Base-by-base conservation (phyloP, 2,113 vertebrate species). In the Andinoacara biseriatus region DNA sequence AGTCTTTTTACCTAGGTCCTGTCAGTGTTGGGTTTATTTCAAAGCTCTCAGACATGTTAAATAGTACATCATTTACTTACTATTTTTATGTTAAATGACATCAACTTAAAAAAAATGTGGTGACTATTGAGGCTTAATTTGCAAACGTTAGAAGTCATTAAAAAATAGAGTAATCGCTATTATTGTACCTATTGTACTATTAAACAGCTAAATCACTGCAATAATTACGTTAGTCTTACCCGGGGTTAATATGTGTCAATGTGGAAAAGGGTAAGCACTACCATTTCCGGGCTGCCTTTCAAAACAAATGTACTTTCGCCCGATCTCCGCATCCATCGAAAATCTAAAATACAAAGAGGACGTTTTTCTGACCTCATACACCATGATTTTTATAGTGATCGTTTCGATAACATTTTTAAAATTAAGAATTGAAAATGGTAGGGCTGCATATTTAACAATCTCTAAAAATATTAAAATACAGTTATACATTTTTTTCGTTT, bases 271-370 rank as follows among this genome's bases (percentile, higher is more conserved):
- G 67, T 72, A 20, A 54, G 46, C 0, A 26, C 10, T 31, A 17
- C 52, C 4, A 52, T 59, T 83, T 90, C 78, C 58, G n/a, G 0
- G 6, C 0, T 1, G 2, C 6, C 40, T 6, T 76, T 72, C 84
- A 89, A 85, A 87, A 78, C 88, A 91, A 91, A 80, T 46, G 20
- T 29, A 69, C 14, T 29, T 7, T 69, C 5, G 5, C 24, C 46
- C 9, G 15, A 49, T 4, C 29, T 6, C 43, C 10, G 49, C 5
- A 0, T 69, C 46, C 22, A 67, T 46, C 14, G 29, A 14, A 14
- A 5, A 43, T 1, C 10, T 3, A 43, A 43, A 10, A 43, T 43
- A 11, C 10, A 43, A 43, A 43, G 10, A 13, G 11, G 40, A 43
- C 1, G 3, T 11, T 43, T 43, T 13, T 43, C 11, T 43, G 10